phyloP scores from a whole-genome alignment of 2,113 vertebrate genomes.

The Tauraco erythrolophus region DNA sequence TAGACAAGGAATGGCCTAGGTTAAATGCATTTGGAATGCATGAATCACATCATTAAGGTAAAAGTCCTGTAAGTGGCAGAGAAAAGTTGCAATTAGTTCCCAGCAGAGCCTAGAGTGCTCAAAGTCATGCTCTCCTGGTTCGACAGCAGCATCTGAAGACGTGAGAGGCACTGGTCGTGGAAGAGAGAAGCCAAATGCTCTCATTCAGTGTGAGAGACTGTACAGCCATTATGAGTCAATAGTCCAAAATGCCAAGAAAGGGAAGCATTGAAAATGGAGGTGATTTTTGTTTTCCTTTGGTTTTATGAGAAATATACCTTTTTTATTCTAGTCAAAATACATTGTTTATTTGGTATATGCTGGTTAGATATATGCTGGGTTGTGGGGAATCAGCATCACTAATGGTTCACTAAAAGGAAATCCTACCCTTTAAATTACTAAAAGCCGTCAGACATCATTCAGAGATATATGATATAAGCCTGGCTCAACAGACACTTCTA shows the following conservation, averaged over 20 bases:
- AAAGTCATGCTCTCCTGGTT: not conserved
- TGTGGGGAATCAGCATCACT: not conserved
- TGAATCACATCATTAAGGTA: not conserved
- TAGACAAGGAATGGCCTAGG: not conserved
- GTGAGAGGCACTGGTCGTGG: not conserved
- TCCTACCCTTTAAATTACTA: not conserved
- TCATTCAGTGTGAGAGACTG: not conserved
- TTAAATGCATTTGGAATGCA: not conserved
- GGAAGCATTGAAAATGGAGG: not conserved
- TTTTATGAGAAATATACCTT: not conserved
- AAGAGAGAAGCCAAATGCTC: not conserved
- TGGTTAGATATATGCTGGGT: not conserved
- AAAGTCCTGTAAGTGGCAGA: not conserved
- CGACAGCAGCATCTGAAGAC: not conserved
- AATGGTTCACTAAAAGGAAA: not conserved
- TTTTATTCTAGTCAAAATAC: not conserved
- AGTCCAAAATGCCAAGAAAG: not conserved
- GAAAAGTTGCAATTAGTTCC: not conserved
- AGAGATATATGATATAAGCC: not conserved
- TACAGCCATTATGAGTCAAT: too few species aligned
- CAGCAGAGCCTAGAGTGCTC: not conserved
- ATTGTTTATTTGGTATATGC: not conserved
- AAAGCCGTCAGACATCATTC: not conserved
- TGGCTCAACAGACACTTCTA: not conserved
- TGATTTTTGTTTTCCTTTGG: not conserved